phyloP scores from a whole-genome alignment of 2,888 invertebrate genomes.

The Timema cristinae region DNA sequence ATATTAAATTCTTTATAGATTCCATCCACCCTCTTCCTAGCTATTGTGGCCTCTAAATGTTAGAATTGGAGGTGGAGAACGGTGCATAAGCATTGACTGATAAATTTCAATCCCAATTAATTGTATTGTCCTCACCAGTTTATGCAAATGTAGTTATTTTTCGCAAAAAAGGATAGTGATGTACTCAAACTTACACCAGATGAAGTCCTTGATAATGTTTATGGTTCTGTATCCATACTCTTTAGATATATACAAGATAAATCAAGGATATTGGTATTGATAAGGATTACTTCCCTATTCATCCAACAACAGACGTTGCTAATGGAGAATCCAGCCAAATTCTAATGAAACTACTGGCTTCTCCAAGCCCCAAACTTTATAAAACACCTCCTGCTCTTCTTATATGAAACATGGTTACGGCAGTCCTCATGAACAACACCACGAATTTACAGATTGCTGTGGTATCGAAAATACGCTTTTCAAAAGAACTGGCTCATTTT shows the following conservation, averaged over 20 bases:
- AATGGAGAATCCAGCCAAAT: background rate
- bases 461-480: background rate
- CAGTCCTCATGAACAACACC: background rate
- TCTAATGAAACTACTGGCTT: background rate
- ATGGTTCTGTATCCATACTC: background rate
- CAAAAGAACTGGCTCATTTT: background rate
- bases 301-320: background rate
- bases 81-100: constrained; percentile 1
- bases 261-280: background rate
- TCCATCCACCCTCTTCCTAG: too few species aligned
- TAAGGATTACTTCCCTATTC: background rate
- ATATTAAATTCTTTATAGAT: too few species aligned
- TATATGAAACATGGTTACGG: background rate
- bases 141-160: background rate
- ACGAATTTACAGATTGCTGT: background rate
- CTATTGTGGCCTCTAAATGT: too few species aligned
- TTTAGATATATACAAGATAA: background rate
- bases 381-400: background rate
- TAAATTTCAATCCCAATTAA: background rate
- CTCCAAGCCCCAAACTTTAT: background rate
- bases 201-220: background rate
- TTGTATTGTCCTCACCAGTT: background rate
- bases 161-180: background rate
- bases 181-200: background rate
- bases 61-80: too few species aligned